Conservation (phyloP, 1,140 invertebrate genomes). For the Watersipora subatra region DNA sequence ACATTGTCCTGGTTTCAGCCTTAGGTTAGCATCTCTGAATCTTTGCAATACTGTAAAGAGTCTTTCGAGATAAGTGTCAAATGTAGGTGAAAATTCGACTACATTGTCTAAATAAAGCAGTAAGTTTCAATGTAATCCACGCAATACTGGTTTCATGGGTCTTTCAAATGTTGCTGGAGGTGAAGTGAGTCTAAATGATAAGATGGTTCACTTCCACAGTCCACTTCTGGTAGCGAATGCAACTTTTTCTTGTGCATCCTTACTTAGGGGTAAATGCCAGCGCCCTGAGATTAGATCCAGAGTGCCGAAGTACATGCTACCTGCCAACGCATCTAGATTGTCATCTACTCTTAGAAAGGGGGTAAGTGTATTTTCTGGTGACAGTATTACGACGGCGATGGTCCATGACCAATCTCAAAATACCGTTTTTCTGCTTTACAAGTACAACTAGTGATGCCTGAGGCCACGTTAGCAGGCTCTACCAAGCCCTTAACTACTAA, state of each 20-base stretch:
- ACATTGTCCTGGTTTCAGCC: constrained; percentile 17
- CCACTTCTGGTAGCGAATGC: constrained; percentile 4
- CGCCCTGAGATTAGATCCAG: too few relatives aligned
- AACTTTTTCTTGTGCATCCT: not conserved
- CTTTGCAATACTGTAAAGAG: not conserved
- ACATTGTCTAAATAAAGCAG: constrained; percentile 9
- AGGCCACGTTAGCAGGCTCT: constrained; percentile 28
- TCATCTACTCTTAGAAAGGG: not conserved
- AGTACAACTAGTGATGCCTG: constrained; percentile 41
- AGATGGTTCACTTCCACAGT: not conserved
- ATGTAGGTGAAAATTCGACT: constrained; percentile 8
- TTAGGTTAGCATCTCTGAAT: constrained; percentile 17
- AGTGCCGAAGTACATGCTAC: not conserved
- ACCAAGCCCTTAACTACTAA: not conserved
- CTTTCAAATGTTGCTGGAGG: constrained; percentile 12
- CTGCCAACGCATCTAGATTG: not conserved
- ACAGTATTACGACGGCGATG: constrained; percentile 4
- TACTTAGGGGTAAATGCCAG: not conserved
- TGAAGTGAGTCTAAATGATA: constrained; percentile 16
- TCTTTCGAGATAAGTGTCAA: constrained; percentile 13
- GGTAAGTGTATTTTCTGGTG: not conserved
- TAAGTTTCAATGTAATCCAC: constrained; percentile 1
- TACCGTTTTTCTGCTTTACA: constrained; percentile 38
- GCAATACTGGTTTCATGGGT: constrained; percentile 13
- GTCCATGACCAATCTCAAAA: constrained; percentile 12